Percentiles rank a stretch among this genome's conserved stretches.
Conservation (phyloP, 2,797 vertebrate species). For the Diplodus puntazzo region DNA sequence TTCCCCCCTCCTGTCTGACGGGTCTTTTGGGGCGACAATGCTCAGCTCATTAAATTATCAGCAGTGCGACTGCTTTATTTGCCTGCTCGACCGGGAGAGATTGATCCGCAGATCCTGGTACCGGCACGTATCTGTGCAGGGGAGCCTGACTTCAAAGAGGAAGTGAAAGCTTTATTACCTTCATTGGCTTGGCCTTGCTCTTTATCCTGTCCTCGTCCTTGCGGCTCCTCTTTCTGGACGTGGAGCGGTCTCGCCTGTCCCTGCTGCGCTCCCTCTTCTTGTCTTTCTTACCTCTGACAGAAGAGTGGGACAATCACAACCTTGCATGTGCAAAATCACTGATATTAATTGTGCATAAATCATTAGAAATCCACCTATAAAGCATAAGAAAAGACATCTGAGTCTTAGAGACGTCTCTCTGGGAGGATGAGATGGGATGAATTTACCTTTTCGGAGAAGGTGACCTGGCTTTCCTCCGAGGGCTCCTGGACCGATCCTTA, state of each 20-base stretch:
- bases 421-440: not conserved
- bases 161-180: constrained; percentile 50
- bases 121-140: not conserved
- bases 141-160: not conserved
- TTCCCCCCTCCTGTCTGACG: not conserved
- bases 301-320: not conserved
- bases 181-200: constrained; percentile 60
- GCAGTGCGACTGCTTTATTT: not conserved
- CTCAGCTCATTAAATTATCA: constrained; percentile 5
- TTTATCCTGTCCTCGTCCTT: constrained; percentile 89
- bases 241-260: constrained; percentile 87
- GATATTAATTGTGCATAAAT: too few species aligned
- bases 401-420: not conserved
- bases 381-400: not conserved
- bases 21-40: not conserved
- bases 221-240: constrained; percentile 89
- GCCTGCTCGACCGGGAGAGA: not conserved
- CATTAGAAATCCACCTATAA: not conserved
- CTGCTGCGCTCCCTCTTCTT: constrained; percentile 89
- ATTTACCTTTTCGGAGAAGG: constrained; percentile 90
- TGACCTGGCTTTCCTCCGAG: constrained; percentile 88
- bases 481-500: constrained; percentile 89
- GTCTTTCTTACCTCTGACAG: constrained; percentile 91
- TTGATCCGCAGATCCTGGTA: not conserved
- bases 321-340: not conserved